These are phyloP conservation scores for Drosophila lacicola DNA, from an alignment of 2,888 invertebrate genomes.

Conservation along the genomic window DNA sequence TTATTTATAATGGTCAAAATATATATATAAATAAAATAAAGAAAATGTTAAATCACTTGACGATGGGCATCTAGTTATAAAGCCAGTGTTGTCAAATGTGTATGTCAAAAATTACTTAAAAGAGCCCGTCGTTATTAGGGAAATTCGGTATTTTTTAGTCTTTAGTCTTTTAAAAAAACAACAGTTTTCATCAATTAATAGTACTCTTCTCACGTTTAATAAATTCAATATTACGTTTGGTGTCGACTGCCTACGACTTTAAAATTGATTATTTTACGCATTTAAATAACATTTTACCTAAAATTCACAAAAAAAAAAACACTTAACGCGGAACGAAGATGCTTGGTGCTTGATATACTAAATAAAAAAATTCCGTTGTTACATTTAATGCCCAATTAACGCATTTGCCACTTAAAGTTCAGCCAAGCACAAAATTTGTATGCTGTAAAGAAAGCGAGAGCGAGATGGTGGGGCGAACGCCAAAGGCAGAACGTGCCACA, in stretches of 20 bases:
- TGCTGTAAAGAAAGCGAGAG: constrained; percentile 39
- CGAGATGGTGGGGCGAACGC: background rate
- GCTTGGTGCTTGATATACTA: background rate
- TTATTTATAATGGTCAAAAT: too few species aligned
- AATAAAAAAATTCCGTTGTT: constrained; percentile 27
- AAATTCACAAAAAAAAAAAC: background rate
- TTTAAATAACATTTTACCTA: too few species aligned
- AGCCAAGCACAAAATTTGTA: constrained; percentile 64
- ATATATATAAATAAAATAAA: too few species aligned
- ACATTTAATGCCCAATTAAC: constrained; percentile 79
- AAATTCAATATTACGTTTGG: too few species aligned
- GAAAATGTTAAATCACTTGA: too few species aligned
- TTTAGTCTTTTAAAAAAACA: too few species aligned
- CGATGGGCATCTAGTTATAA: too few species aligned
- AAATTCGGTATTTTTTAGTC: constrained; percentile 1
- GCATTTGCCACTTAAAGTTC: constrained; percentile 69
- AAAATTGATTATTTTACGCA: too few species aligned
- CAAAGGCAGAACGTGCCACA: constrained; percentile 63
- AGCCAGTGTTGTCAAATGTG: too few species aligned
- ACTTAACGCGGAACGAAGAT: background rate
- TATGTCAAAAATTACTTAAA: background rate
- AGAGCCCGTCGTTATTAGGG: background rate
- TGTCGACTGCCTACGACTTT: too few species aligned
- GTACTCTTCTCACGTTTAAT: background rate
- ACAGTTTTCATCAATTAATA: background rate